A percentile compares a stretch with the other conserved stretches of the same genome.
Evolutionary conservation across 2,888 invertebrate genomes (phyloP).

Genomic region (Phytoseiulus persimilis): DNA sequence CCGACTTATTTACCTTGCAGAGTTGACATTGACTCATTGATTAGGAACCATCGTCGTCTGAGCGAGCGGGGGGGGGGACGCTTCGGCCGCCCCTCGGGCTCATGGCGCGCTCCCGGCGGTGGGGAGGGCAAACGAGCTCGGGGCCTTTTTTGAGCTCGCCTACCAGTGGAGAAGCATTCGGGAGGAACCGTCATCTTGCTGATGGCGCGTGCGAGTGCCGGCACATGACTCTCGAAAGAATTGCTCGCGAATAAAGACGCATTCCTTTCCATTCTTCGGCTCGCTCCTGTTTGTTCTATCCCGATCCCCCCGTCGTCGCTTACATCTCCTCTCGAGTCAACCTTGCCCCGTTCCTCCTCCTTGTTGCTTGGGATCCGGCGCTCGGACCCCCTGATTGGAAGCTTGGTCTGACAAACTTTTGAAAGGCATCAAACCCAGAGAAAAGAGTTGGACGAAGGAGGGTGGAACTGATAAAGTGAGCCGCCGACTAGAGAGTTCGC

Average conservation of each 20-base stretch:
- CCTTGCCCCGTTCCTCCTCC: background rate
- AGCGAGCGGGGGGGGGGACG: background rate
- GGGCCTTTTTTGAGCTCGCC: too few relatives aligned
- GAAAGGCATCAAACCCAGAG: background rate
- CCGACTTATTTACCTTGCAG: slow-evolving; percentile 5
- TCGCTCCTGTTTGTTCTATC: background rate
- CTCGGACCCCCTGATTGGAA: background rate
- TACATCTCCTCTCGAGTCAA: too few relatives aligned
- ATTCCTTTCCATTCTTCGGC: background rate
- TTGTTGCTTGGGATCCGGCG: background rate
- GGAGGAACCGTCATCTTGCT: background rate
- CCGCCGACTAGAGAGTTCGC: background rate
- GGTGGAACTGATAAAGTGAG: background rate
- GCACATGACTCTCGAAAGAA: background rate
- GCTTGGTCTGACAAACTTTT: background rate
- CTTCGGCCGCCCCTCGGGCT: too few relatives aligned
- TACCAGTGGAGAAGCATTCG: too few relatives aligned
- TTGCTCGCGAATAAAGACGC: background rate
- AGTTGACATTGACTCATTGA: slow-evolving; percentile 5
- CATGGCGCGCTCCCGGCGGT: too few relatives aligned
- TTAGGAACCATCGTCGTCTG: background rate
- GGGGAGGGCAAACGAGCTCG: too few relatives aligned
- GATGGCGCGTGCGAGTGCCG: background rate
- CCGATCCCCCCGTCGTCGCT: background rate
- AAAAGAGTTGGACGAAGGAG: background rate